Evolutionary conservation across 2,888 invertebrate genomes (phyloP).

Genomic region (Tetragnatha montana): DNA sequence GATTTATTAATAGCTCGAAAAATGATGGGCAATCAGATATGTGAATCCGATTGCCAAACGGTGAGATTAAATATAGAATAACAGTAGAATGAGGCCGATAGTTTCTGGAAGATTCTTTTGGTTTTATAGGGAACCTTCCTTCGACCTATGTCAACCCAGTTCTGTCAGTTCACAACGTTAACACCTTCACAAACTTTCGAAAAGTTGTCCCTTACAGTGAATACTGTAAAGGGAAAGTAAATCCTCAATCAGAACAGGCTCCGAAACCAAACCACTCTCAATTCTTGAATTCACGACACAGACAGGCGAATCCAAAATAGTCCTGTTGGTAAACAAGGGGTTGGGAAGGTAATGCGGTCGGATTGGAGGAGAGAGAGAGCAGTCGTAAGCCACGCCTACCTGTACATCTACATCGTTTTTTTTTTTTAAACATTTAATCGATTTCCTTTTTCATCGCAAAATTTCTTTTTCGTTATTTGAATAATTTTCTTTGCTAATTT

Average conservation of each 20-base stretch:
- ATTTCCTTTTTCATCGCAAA: too few species aligned
- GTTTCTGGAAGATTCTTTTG: constrained; percentile 58
- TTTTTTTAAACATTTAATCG: too few species aligned
- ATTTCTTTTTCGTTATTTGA: too few species aligned
- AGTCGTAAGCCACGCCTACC: constrained; percentile 23
- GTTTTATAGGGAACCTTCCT: constrained; percentile 39
- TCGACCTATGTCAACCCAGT: constrained; percentile 46
- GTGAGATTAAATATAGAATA: constrained; percentile 42
- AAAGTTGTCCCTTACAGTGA: constrained; percentile 35
- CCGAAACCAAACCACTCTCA: not conserved
- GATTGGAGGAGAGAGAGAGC: constrained; percentile 16
- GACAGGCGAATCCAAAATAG: constrained; percentile 1
- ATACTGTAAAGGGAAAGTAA: constrained; percentile 13
- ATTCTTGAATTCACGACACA: not conserved
- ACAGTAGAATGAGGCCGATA: constrained; percentile 54
- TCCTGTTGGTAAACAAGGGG: constrained; percentile 40
- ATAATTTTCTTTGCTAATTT: too few species aligned
- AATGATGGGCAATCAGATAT: constrained; percentile 56
- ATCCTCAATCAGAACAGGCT: not conserved
- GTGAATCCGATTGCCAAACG: constrained; percentile 50
- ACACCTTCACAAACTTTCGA: not conserved
- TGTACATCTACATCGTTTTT: constrained; percentile 14
- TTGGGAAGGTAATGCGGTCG: not conserved
- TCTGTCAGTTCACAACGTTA: constrained; percentile 4
- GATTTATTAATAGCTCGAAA: not conserved